Evolutionary conservation across 2,888 invertebrate species (phyloP).

Genomic region (Apodemia mormo): DNA sequence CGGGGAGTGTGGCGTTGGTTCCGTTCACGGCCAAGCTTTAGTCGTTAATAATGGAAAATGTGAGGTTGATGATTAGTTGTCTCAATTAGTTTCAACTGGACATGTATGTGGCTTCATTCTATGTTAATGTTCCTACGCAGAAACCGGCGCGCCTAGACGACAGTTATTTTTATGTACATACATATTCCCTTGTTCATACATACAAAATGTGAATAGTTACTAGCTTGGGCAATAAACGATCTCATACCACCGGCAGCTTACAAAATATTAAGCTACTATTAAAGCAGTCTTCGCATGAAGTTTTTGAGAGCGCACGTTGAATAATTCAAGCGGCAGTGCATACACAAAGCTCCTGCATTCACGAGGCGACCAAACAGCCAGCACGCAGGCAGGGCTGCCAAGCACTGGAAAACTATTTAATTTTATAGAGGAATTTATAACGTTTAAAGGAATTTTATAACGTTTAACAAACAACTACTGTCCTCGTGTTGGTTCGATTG

Average conservation of each 20-base stretch:
- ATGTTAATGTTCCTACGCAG: neutral
- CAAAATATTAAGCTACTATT: conserved; percentile 16
- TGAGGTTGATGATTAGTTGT: too few relatives aligned
- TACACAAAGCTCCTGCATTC: conserved; percentile 13
- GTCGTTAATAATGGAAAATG: too few relatives aligned
- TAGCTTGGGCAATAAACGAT: conserved; percentile 3
- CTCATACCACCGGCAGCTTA: neutral
- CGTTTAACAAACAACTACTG: too few relatives aligned
- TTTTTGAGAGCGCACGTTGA: conserved; percentile 29
- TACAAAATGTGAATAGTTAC: neutral
- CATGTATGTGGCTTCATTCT: neutral
- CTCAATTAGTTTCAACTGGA: too few relatives aligned
- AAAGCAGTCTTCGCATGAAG: conserved; percentile 22
- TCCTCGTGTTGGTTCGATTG: too few relatives aligned
- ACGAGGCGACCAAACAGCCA: conserved; percentile 9
- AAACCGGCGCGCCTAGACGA: neutral
- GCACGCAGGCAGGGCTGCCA: neutral
- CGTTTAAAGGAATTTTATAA: neutral
- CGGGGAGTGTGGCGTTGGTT: too few relatives aligned
- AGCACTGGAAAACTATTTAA: neutral
- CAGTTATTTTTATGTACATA: neutral
- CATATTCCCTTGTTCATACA: neutral
- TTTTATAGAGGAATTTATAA: neutral
- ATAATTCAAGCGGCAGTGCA: conserved; percentile 27
- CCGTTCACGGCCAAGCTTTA: too few relatives aligned